phyloP scores from a whole-genome alignment of 2,888 invertebrate species.

The Zygaena filipendulae region DNA sequence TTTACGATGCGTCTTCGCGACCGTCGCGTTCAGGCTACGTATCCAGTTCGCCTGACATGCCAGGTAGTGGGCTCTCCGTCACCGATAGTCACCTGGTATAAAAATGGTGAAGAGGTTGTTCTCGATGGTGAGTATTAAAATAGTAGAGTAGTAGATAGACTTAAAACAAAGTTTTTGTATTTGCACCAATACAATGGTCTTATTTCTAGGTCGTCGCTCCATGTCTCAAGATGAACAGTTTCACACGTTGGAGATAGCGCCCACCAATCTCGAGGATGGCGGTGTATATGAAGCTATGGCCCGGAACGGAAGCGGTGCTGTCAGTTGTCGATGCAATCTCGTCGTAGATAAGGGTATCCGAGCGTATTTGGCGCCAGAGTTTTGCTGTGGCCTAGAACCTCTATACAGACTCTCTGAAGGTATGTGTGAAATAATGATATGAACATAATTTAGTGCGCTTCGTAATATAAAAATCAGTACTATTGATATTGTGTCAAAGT shows the following conservation, averaged over 20 bases:
- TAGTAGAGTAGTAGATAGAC: no score
- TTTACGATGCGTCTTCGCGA: slow-evolving; percentile 88
- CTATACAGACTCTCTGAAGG: slow-evolving; percentile 72
- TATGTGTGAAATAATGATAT: slow-evolving; percentile 31
- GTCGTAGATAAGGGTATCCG: slow-evolving; percentile 86
- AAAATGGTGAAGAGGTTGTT: slow-evolving; percentile 74
- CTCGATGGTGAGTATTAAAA: slow-evolving; percentile 71
- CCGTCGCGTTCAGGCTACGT: slow-evolving; percentile 83
- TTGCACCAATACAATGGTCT: no score
- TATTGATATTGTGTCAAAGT: no score
- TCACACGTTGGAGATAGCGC: slow-evolving; percentile 86
- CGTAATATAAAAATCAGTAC: no score
- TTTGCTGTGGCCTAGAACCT: slow-evolving; percentile 76
- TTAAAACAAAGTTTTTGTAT: no score
- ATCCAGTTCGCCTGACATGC: slow-evolving; percentile 87
- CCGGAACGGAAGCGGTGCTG: slow-evolving; percentile 82
- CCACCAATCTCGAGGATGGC: slow-evolving; percentile 80
- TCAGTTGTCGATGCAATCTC: slow-evolving; percentile 79
- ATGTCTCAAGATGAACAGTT: slow-evolving; percentile 81
- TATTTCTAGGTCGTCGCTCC: slow-evolving; percentile 68
- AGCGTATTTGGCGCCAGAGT: slow-evolving; percentile 83
- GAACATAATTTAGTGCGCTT: no score
- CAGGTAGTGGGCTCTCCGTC: slow-evolving; percentile 82
- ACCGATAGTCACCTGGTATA: slow-evolving; percentile 85
- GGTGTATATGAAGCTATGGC: slow-evolving; percentile 85